Evolutionary conservation across 2,113 vertebrate genomes (phyloP).

Genomic region (Gallinago jamesoni): DNA sequence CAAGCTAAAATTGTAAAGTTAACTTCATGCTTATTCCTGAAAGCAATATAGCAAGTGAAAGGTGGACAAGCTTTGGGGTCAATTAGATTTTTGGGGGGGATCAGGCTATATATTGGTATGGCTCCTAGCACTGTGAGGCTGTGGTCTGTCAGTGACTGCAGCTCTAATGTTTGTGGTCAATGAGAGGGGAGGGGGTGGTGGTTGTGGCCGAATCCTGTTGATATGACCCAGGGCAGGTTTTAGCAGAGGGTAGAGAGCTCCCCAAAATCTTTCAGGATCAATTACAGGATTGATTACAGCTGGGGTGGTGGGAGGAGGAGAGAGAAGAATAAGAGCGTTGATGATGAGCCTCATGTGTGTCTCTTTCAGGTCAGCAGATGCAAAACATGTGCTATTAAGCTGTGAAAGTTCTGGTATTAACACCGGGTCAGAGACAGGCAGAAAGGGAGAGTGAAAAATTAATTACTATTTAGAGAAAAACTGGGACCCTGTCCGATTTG

Average conservation of each 20-base stretch:
- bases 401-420: background rate
- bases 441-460: background rate
- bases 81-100: background rate
- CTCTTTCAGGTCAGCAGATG: background rate
- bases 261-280: background rate
- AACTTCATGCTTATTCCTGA: background rate
- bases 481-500: background rate
- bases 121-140: fast-evolving
- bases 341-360: background rate
- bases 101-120: fast-evolving
- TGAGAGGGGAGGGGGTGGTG: background rate
- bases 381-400: background rate
- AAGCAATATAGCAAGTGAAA: background rate
- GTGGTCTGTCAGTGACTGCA: background rate
- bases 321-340: background rate
- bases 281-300: background rate
- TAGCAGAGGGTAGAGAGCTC: background rate
- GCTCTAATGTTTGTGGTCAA: background rate
- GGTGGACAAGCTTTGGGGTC: background rate
- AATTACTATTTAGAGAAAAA: background rate
- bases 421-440: background rate
- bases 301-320: background rate
- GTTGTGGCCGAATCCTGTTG: background rate
- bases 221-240: background rate
- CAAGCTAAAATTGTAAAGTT: background rate